Percentiles rank a stretch among this genome's conserved stretches.
phyloP scores from a whole-genome alignment of 2,797 vertebrate genomes.

The Paedocypris micromegethes region DNA sequence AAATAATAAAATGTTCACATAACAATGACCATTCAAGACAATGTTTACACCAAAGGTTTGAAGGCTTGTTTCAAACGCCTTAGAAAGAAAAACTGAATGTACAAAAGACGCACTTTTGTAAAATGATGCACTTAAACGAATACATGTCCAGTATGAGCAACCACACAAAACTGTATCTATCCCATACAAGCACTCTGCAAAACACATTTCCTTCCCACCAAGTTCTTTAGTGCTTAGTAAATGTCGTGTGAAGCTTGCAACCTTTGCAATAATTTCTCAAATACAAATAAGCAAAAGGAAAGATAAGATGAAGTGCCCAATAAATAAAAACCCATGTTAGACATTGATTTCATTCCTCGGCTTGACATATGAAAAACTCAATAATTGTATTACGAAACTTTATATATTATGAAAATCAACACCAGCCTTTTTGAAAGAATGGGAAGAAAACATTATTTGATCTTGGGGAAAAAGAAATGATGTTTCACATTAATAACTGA shows the following conservation, averaged over 20 bases:
- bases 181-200: neutral
- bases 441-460: too few species aligned
- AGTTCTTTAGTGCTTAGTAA: slow-evolving; percentile 15
- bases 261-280: slow-evolving; percentile 7
- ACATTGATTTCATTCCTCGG: too few species aligned
- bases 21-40: slow-evolving; percentile 42
- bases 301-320: too few species aligned
- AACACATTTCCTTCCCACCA: slow-evolving; percentile 17
- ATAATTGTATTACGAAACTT: too few species aligned
- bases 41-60: slow-evolving; percentile 81
- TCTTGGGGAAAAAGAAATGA: too few species aligned
- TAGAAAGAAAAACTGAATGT: slow-evolving; percentile 91
- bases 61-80: slow-evolving; percentile 60
- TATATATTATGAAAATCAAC: too few species aligned
- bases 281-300: neutral
- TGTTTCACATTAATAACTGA: too few species aligned
- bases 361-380: too few species aligned
- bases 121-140: slow-evolving; percentile 70
- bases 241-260: slow-evolving; percentile 31
- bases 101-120: slow-evolving; percentile 62
- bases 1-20: neutral
- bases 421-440: too few species aligned
- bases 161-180: neutral
- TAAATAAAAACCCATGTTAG: too few species aligned
- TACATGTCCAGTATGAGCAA: slow-evolving; percentile 9